Conservation (phyloP, 1,140 invertebrate species). For the Drosophila biarmipes region DNA sequence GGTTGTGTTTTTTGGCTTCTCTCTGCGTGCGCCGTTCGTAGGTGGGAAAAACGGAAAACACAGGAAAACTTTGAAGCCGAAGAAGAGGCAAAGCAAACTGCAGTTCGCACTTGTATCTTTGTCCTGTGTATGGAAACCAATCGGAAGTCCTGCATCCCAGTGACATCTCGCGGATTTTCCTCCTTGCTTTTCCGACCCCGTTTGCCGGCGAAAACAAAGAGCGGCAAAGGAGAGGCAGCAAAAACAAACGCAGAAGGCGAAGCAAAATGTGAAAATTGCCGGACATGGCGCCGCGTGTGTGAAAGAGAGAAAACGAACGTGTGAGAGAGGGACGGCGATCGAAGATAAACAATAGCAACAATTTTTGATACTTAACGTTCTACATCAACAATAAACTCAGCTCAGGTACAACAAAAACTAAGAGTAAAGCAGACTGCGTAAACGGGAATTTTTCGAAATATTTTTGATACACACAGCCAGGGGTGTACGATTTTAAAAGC, state of each 20-base stretch:
- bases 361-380: conserved; percentile 47
- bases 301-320: conserved; percentile 14
- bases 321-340: conserved; percentile 9
- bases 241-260: conserved; percentile 5
- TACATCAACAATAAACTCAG: conserved; percentile 38
- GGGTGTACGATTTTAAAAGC: conserved; percentile 10
- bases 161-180: conserved; percentile 12
- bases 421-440: conserved; percentile 26
- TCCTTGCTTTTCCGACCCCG: background rate
- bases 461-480: conserved; percentile 37
- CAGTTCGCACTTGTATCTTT: background rate
- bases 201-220: conserved; percentile 43
- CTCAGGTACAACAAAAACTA: conserved; percentile 43
- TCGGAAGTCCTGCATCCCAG: conserved; percentile 8
- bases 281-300: conserved; percentile 54
- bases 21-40: conserved; percentile 36
- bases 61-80: background rate
- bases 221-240: conserved; percentile 12
- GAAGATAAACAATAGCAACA: conserved; percentile 30
- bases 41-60: conserved; percentile 6
- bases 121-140: background rate
- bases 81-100: background rate
- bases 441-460: conserved; percentile 34
- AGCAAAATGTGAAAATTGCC: conserved; percentile 53
- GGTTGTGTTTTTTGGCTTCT: conserved; percentile 64